Conservation (phyloP, 2,888 invertebrate species). For the Anthoptus insignis region DNA sequence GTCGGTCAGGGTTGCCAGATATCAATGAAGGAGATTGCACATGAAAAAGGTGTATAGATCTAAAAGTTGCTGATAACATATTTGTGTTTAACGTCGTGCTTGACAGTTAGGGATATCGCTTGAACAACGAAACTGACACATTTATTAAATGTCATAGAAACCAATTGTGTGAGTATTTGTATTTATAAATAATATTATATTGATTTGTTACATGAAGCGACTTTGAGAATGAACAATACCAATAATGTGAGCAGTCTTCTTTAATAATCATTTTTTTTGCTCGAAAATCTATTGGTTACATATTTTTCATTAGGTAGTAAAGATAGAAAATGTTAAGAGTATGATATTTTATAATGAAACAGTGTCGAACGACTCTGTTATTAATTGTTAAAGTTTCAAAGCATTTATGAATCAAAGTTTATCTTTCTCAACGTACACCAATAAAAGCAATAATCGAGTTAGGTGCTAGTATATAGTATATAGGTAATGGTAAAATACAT, state of each 20-base stretch:
- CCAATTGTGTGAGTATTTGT: not conserved
- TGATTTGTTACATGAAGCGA: not conserved
- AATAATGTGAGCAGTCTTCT: conserved; percentile 4
- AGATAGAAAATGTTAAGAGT: not conserved
- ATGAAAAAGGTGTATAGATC: not conserved
- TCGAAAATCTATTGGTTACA: not conserved
- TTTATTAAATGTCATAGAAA: not conserved
- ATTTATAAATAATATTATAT: not conserved
- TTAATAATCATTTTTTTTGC: not conserved
- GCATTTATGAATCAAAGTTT: conserved; percentile 26
- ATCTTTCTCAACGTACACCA: conserved; percentile 24
- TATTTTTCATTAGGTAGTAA: conserved; percentile 1
- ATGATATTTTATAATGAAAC: conserved; percentile 11
- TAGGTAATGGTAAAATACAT: not conserved
- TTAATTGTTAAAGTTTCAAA: conserved; percentile 25
- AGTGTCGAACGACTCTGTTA: not conserved
- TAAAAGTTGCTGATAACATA: too few relatives aligned
- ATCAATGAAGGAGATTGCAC: not conserved
- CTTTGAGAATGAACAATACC: not conserved
- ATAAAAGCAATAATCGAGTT: conserved; percentile 25
- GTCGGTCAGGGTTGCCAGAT: conserved; percentile 28
- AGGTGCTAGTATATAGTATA: conserved; percentile 23
- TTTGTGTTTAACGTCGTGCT: too few relatives aligned
- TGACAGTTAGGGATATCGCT: not conserved
- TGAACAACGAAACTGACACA: conserved; percentile 1